phyloP scores from a whole-genome alignment of 1,140 invertebrate species.

The Epicauta chinensis region DNA sequence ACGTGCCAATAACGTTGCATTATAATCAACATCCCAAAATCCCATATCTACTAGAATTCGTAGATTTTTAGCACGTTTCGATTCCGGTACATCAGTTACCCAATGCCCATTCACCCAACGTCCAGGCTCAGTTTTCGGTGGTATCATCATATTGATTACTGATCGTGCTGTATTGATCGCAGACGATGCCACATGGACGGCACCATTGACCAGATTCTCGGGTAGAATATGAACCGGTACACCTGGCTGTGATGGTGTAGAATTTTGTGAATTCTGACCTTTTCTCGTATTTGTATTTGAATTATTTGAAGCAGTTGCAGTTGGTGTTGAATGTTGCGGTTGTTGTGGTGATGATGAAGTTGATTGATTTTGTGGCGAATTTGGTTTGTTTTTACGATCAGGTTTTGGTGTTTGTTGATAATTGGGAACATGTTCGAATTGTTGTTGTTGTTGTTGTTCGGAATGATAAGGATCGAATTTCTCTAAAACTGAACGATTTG shows the following conservation, averaged over 20 bases:
- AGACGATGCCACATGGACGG: slow-evolving; percentile 40
- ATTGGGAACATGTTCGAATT: slow-evolving; percentile 22
- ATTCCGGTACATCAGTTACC: slow-evolving; percentile 29
- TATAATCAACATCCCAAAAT: slow-evolving; percentile 37
- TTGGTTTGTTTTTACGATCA: background rate
- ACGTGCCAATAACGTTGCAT: slow-evolving; percentile 37
- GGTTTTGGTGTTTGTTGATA: slow-evolving; percentile 23
- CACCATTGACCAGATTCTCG: slow-evolving; percentile 39
- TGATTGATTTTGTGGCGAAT: background rate
- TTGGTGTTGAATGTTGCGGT: background rate
- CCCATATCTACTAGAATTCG: slow-evolving; percentile 38
- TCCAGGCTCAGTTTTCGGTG: slow-evolving; percentile 27
- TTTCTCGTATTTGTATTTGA: slow-evolving; percentile 5
- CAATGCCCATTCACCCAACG: slow-evolving; percentile 38
- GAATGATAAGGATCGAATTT: background rate
- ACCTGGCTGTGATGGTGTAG: background rate
- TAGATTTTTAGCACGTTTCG: slow-evolving; percentile 30
- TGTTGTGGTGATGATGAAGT: background rate
- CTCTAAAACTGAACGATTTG: background rate
- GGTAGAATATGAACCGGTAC: slow-evolving; percentile 25
- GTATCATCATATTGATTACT: slow-evolving; percentile 38
- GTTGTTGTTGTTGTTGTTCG: background rate
- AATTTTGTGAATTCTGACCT: slow-evolving; percentile 4
- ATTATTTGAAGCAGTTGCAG: slow-evolving; percentile 1
- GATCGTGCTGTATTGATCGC: slow-evolving; percentile 39